Base-by-base conservation (phyloP, 2,797 vertebrate species). In the Artibeus lituratus region DNA sequence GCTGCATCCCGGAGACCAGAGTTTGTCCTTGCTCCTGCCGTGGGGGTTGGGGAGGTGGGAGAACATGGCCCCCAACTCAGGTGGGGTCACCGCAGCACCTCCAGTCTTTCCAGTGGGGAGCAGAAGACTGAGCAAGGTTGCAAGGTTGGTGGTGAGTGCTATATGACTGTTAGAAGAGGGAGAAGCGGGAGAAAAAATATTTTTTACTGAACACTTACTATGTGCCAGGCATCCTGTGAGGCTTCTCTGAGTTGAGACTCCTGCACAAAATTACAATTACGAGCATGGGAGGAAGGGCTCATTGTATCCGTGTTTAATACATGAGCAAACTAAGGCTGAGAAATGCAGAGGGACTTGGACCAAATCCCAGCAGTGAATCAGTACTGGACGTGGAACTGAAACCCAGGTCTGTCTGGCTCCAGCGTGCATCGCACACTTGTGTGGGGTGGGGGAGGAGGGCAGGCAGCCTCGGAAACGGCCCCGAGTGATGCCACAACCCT, bases 71-170 rank as follows among this genome's bases (percentile, higher is more conserved):
- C 55, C 21, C 2, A 67, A 92, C 59, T 32, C 81, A 3, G 42
- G 59, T 0, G 11, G 32, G 18, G 19, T 35, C 14, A 11, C 1
- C 0, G 10, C 67, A 35, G 18, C 22, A n/a, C 11, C 14, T 14
- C 5, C 5, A 2, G 10, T 82, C 19, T 88, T 35, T 1, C 35
- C 0, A 1, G 16, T 10, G 32, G 19, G 37, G 35, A 3, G 4
- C 14, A 62, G 72, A 47, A 81, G 59, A 16, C 19, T 49, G 4
- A 2, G 21, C 51, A 32, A 69, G 18, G 10, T 10, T 7, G 15
- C 32, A 51, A 22, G 26, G 14, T 14, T 2, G 3, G 57, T 26
- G 0, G 9, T 26, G 0, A 7, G 8, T 4, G 0, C 16, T 32
- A 0, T 14, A n/a, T 29, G 18, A 37, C 4, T n/a, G 18, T 37